Base-by-base conservation (phyloP, 2,113 vertebrate species). In the Dipodomys stephensi region DNA sequence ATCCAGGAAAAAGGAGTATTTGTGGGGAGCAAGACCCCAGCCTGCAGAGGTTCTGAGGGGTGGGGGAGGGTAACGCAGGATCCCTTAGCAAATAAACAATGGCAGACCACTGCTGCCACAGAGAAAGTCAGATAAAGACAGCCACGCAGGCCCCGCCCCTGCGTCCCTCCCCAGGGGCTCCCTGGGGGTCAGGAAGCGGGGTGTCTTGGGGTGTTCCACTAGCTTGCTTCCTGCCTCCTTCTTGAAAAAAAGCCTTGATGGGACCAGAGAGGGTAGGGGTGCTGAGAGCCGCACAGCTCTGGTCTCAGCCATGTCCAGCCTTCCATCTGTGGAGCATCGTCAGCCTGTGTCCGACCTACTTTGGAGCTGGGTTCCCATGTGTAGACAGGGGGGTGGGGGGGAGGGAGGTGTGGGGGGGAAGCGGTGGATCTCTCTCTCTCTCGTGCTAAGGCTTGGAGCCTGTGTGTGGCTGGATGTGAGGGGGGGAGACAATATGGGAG, bases 211-310 rank as follows among this genome's bases (percentile, higher is more conserved):
- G 4, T 74, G 69, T 87, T 87, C 39, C 84, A 89, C 94, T 94
- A 19, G 69, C 60, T 78, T 6, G 67, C 76, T 95, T 95, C 93
- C 95, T 94, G 92, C 73, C 81, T 87, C 49, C 16, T 39, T 16
- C 60, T 64, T 69, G 46, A 74, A 25, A 11, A 60, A 82, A 16
- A 67, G 9, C 67, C 49, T 77, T 79, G 87, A 39, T 2, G 16
- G 76, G 82, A 86, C 84, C 95, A 90, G 96, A 95, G 92, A 94
- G 79, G 83, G 78, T 25, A 57, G 44, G 60, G 60, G 60, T 0
- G 0, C 16, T 7, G 27, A 27, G 73, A 8, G 9, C 0, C 0
- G 68, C 95, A 78, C 89, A 84, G 87, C 19, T 5, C 2, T 0
- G 4, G 53, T 11, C 53, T 57, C 53, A 13, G 53, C 53, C 12